A percentile compares a stretch with the other conserved stretches of the same genome.
Evolutionary conservation across 2,113 vertebrate genomes (phyloP).

Genomic region (Seriola aureovittata): DNA sequence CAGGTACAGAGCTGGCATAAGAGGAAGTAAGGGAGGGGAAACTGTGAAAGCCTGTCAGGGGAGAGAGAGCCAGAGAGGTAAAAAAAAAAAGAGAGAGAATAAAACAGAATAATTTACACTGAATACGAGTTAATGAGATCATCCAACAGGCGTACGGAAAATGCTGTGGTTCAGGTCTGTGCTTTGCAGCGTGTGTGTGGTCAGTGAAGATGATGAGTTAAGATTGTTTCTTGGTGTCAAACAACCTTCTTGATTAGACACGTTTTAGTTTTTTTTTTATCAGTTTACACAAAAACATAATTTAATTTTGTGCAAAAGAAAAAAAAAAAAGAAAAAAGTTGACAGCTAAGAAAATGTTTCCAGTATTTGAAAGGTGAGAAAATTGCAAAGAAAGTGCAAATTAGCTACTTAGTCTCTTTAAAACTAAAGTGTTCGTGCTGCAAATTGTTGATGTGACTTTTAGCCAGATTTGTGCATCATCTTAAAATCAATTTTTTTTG

Average conservation of each 20-base stretch:
- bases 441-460: neutral
- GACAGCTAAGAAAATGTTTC: slow-evolving; percentile 37
- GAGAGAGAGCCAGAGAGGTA: slow-evolving; percentile 52
- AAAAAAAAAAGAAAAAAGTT: neutral
- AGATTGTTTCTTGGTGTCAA: neutral
- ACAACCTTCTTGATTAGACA: slow-evolving; percentile 4
- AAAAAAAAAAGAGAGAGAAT: slow-evolving; percentile 47
- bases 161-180: slow-evolving; percentile 54
- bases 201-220: slow-evolving; percentile 62
- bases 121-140: slow-evolving; percentile 64
- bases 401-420: slow-evolving; percentile 11
- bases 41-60: slow-evolving; percentile 72
- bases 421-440: slow-evolving; percentile 1
- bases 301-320: neutral
- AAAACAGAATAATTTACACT: slow-evolving; percentile 62
- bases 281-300: neutral
- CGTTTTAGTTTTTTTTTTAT: neutral
- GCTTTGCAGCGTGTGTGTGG: slow-evolving; percentile 54
- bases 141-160: slow-evolving; percentile 50
- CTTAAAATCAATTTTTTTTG: neutral
- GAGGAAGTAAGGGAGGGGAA: slow-evolving; percentile 57
- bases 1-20: slow-evolving; percentile 71
- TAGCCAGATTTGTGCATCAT: neutral
- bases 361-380: slow-evolving; percentile 24
- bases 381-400: slow-evolving; percentile 34